phyloP scores from a whole-genome alignment of 2,888 invertebrate species.

The Celastrina argiolus region DNA sequence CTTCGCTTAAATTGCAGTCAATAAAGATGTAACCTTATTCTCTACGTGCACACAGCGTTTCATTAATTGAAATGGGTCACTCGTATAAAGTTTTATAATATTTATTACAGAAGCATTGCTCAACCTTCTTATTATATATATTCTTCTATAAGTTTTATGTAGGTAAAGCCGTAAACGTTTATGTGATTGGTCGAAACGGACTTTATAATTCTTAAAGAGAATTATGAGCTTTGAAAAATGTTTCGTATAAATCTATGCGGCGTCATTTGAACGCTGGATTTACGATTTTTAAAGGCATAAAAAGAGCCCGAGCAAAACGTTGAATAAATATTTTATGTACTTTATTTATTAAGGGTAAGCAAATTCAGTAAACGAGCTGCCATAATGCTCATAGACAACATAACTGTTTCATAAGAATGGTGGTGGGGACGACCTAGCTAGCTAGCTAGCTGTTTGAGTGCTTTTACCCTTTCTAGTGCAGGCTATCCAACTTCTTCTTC shows the following conservation, averaged over 20 bases:
- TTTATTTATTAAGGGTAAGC: neutral
- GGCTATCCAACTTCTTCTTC: too few relatives aligned
- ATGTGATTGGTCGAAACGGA: neutral
- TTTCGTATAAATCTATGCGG: neutral
- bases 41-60: neutral
- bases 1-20: conserved; percentile 55
- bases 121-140: neutral
- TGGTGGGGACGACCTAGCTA: too few relatives aligned
- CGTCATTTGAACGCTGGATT: neutral
- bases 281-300: neutral
- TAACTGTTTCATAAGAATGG: too few relatives aligned
- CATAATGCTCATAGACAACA: too few relatives aligned
- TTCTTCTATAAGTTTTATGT: neutral
- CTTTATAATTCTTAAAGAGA: neutral
- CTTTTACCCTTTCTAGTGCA: too few relatives aligned
- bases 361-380: neutral
- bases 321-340: neutral
- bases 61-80: conserved; percentile 4
- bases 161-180: neutral
- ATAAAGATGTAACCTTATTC: conserved; percentile 39
- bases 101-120: neutral
- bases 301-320: neutral
- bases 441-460: too few relatives aligned
- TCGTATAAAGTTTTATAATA: neutral
- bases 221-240: neutral